Evolutionary conservation across 2,888 invertebrate species (phyloP).

Genomic region (Pilophorus perplexus): DNA sequence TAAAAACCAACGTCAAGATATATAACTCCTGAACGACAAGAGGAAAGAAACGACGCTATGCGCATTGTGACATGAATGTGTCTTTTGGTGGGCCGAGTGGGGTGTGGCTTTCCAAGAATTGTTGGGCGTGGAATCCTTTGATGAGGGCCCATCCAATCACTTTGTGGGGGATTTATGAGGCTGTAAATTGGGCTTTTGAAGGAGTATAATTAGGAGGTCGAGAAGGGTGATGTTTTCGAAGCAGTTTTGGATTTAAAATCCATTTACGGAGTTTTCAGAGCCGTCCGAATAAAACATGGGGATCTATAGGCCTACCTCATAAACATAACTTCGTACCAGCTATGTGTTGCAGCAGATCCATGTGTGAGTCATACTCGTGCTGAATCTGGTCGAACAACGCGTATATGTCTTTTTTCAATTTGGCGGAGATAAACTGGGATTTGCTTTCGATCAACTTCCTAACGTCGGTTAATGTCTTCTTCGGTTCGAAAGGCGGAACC

Average conservation of each 20-base stretch:
- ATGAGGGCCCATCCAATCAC: background rate
- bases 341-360: background rate
- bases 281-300: too few relatives aligned
- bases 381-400: conserved; percentile 1
- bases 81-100: too few relatives aligned
- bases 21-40: too few relatives aligned
- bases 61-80: too few relatives aligned
- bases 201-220: too few relatives aligned
- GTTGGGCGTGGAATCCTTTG: background rate
- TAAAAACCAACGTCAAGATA: conserved; percentile 8
- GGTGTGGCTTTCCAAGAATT: background rate
- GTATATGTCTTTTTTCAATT: conserved; percentile 11
- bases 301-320: background rate
- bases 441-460: conserved; percentile 8
- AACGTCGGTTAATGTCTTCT: conserved; percentile 9
- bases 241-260: too few relatives aligned
- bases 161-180: too few relatives aligned
- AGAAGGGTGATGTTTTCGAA: too few relatives aligned
- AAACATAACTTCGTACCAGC: background rate
- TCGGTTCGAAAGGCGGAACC: conserved; percentile 20
- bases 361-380: conserved; percentile 3
- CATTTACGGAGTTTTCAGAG: too few relatives aligned
- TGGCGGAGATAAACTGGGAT: conserved; percentile 14
- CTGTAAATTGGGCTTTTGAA: too few relatives aligned
- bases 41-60: too few relatives aligned